Evolutionary conservation across 2,113 vertebrate genomes (phyloP).

Genomic region (Mastomys coucha): DNA sequence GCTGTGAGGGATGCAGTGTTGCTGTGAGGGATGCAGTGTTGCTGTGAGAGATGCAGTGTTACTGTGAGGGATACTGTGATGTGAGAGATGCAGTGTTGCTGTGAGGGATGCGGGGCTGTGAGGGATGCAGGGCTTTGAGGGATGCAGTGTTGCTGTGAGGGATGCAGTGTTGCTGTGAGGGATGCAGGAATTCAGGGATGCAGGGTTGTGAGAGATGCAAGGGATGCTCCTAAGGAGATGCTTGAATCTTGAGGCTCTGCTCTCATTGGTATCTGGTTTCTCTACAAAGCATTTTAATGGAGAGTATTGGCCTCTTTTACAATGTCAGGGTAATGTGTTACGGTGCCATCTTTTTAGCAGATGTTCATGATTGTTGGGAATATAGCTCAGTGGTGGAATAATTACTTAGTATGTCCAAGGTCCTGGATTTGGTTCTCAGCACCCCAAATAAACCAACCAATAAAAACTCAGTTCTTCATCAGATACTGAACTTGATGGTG

Average conservation of each 20-base stretch:
- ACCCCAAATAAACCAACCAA: background rate
- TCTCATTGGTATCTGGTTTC: background rate
- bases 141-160: background rate
- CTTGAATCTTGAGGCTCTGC: background rate
- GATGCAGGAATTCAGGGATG: too few species aligned
- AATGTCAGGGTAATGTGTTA: background rate
- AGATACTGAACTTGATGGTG: background rate
- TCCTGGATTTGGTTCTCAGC: background rate
- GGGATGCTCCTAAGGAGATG: background rate
- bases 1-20: background rate
- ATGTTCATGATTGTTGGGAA: background rate
- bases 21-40: background rate
- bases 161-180: background rate
- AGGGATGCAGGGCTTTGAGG: too few species aligned
- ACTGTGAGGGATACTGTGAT: background rate
- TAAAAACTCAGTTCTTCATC: background rate
- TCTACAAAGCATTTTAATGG: background rate
- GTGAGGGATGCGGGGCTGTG: background rate
- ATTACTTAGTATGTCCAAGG: background rate
- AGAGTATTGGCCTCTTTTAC: background rate
- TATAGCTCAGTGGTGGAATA: background rate
- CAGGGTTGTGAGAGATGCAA: background rate
- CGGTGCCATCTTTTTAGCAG: background rate
- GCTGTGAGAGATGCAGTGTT: background rate
- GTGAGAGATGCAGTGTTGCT: background rate